Conservation (phyloP, 1,140 invertebrate species). For the Pseudomyrmex concolor region DNA sequence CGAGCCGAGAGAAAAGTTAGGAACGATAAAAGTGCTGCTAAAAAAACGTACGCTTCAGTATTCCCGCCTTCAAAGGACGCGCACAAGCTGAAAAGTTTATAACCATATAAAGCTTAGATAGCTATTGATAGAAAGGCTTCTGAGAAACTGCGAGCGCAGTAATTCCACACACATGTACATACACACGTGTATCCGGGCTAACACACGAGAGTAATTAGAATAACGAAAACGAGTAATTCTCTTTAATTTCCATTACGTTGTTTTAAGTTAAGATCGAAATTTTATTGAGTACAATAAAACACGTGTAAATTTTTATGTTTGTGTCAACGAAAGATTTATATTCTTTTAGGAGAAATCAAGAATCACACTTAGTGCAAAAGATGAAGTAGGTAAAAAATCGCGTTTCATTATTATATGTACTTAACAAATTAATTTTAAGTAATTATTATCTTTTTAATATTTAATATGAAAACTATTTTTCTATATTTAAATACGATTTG, state of each 20-base stretch:
- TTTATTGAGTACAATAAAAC: conserved; percentile 5
- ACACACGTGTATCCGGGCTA: too few relatives aligned
- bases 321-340: conserved; percentile 18
- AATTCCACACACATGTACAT: background rate
- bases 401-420: conserved; percentile 8
- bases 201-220: conserved; percentile 22
- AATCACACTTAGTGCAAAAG: background rate
- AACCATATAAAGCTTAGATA: conserved; percentile 54
- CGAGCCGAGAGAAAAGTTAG: conserved; percentile 56
- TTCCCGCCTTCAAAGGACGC: conserved; percentile 48
- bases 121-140: conserved; percentile 40
- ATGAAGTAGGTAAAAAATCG: background rate
- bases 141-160: conserved; percentile 17
- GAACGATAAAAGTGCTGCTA: conserved; percentile 54
- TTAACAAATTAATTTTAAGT: conserved; percentile 29
- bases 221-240: background rate
- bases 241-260: background rate
- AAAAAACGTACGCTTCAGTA: conserved; percentile 46
- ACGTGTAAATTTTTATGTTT: background rate
- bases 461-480: conserved; percentile 19
- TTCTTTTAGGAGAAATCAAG: background rate
- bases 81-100: conserved; percentile 46
- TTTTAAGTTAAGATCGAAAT: conserved; percentile 10
- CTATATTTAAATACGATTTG: conserved; percentile 13
- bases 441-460: conserved; percentile 31